A percentile compares a stretch with the other conserved stretches of the same genome.
Evolutionary conservation across 2,888 invertebrate species (phyloP).

Genomic region (Gari tellinella): DNA sequence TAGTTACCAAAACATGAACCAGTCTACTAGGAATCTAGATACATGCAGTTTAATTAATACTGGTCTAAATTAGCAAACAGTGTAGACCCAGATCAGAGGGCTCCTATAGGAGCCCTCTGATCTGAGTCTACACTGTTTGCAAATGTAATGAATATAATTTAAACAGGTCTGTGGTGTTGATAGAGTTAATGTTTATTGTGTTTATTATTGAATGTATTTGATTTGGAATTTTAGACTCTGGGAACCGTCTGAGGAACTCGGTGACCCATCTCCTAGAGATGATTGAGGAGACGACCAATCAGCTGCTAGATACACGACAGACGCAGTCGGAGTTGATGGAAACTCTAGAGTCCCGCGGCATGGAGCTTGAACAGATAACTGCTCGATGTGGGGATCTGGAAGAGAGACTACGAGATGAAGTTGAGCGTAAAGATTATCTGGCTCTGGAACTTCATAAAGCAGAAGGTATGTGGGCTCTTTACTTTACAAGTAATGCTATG

Average conservation of each 20-base stretch:
- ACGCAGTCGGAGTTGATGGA: constrained; percentile 76
- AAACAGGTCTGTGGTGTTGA: too few relatives aligned
- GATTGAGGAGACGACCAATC: constrained; percentile 76
- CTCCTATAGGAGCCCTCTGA: too few relatives aligned
- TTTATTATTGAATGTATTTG: background rate
- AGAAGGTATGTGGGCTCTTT: constrained; percentile 76
- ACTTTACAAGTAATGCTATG: background rate
- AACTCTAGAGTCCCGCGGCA: constrained; percentile 64
- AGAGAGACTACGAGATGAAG: constrained; percentile 75
- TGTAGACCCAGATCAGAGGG: too few relatives aligned
- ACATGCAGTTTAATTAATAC: too few relatives aligned
- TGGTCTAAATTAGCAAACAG: too few relatives aligned
- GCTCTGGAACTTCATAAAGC: constrained; percentile 83
- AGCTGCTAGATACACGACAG: constrained; percentile 75
- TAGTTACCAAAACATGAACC: too few relatives aligned
- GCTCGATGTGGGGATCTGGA: constrained; percentile 74
- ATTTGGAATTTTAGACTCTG: constrained; percentile 67
- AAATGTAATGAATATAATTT: too few relatives aligned
- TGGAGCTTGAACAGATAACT: constrained; percentile 65
- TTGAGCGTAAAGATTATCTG: constrained; percentile 80
- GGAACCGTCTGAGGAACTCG: constrained; percentile 76
- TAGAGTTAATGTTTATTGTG: too few relatives aligned
- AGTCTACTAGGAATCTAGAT: too few relatives aligned
- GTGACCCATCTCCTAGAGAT: constrained; percentile 79
- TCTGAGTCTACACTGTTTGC: too few relatives aligned